Evolutionary conservation across 1,140 invertebrate genomes (phyloP).

Genomic region (Rhizoglyphus robini): DNA sequence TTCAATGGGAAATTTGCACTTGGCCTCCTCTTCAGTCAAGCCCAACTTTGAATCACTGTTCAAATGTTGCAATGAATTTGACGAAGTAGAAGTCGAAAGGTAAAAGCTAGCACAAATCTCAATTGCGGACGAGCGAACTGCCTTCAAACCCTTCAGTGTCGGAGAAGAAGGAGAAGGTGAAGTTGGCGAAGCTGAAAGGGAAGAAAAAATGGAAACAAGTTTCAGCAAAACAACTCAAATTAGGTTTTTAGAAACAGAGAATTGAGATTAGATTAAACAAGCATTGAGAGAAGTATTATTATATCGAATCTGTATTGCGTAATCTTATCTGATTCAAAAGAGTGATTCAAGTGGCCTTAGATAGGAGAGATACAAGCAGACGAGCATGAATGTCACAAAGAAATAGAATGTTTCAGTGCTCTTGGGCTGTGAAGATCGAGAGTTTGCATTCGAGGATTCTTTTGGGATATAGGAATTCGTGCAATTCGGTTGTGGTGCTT

Average conservation of each 20-base stretch:
- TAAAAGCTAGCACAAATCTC: neutral
- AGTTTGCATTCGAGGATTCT: too few relatives aligned
- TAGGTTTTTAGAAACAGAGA: too few relatives aligned
- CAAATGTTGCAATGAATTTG: neutral
- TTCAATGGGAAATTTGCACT: constrained; percentile 1
- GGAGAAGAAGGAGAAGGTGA: neutral
- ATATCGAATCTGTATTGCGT: too few relatives aligned
- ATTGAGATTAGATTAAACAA: too few relatives aligned
- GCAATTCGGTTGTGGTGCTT: neutral
- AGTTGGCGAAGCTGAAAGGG: neutral
- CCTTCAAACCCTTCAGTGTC: too few relatives aligned
- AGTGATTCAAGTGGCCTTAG: neutral
- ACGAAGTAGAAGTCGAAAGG: neutral
- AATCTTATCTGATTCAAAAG: neutral
- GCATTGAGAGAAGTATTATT: too few relatives aligned
- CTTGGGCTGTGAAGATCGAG: too few relatives aligned
- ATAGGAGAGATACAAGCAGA: neutral
- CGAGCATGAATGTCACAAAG: neutral
- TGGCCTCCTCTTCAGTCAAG: neutral
- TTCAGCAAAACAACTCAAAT: too few relatives aligned
- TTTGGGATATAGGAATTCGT: neutral
- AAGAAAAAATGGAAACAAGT: neutral
- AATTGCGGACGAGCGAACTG: neutral
- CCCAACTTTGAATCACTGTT: neutral
- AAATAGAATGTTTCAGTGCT: neutral